Conservation (phyloP, 2,888 invertebrate species). For the Mythimna ferrago region DNA sequence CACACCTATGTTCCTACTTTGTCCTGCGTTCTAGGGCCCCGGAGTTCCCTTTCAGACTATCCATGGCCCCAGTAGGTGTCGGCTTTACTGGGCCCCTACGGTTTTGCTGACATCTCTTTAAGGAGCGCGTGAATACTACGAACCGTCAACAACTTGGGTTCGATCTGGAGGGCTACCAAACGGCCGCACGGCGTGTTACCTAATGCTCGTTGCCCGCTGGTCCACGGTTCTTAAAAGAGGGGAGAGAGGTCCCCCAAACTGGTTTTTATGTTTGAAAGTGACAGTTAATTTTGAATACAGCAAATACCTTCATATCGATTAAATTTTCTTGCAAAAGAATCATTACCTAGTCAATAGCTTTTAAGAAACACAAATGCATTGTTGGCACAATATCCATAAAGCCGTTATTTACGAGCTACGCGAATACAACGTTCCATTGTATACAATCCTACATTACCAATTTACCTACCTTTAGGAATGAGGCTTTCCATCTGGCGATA, state of each 20-base stretch:
- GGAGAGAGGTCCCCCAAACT: background rate
- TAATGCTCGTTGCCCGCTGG: too few relatives aligned
- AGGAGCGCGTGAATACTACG: too few relatives aligned
- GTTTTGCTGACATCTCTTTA: too few relatives aligned
- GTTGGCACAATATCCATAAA: background rate
- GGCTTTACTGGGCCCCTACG: too few relatives aligned
- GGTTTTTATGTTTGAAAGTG: background rate
- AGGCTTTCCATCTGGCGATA: background rate
- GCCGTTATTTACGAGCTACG: background rate
- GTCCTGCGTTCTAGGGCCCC: too few relatives aligned
- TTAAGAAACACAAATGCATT: background rate
- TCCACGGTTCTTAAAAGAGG: too few relatives aligned
- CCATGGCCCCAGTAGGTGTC: too few relatives aligned
- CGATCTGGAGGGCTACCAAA: too few relatives aligned
- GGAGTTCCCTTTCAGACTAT: too few relatives aligned
- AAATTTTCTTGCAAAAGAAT: background rate
- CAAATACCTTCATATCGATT: background rate
- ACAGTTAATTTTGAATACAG: background rate
- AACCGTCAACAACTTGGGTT: too few relatives aligned
- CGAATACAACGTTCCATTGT: background rate
- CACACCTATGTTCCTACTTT: too few relatives aligned
- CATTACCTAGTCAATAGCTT: slow-evolving; percentile 10
- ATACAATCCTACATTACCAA: background rate
- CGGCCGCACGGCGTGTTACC: too few relatives aligned
- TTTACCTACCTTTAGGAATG: background rate